Evolutionary conservation across 37 sponge, comb jelly and placozoan species (phyloP), one percentile per base, ranked within the genome.

Genomic region (Geodia barretti): DNA sequence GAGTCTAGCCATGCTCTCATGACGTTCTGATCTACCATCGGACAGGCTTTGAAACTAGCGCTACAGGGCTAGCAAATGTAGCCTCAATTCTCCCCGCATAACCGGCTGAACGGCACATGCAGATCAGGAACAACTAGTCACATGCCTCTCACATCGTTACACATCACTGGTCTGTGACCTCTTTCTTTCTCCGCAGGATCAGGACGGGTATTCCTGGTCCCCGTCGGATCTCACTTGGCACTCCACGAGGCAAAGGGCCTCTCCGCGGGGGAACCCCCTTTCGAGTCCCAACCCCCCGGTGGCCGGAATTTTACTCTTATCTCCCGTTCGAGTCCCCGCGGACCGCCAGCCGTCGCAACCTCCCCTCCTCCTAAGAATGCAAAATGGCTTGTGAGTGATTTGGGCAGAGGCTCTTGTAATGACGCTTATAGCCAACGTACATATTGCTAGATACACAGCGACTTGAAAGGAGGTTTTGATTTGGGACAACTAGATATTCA

Each of bases 1-100:
- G 79, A 91, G 38, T 95, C 92, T 71, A 72, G 71, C 17, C 66
- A 68, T 75, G 63, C 34, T 78, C 94, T 20, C 92, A 88, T 58
- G 70, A 67, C 39, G 95, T 95, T 7, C 73, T 95, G 25, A 41
- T n/a, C 88, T 23, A 85, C 95, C 32, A 81, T 95, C 39, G 95
- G 95, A 0, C 95, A 95, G 61, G 92, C 95, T 39, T 95, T 95
- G 60, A 92, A 95, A 43, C 79, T 95, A 9, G n/a, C n/a, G n/a
- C n/a, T n/a, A n/a, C n/a, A n/a, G n/a, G 68, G 92, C 62, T 91
- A 85, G 83, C 91, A 91, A 73, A 70, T 78, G 76, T 95, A 81
- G n/a, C 71, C 89, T 92, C 62, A 77, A 71, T 20, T 33, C 29
- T 17, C 80, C 84, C 14, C 62, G n/a, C n/a, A n/a, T n/a, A n/a